Base-by-base conservation (phyloP, 1,140 invertebrate species). In the Triops cancriformis region DNA sequence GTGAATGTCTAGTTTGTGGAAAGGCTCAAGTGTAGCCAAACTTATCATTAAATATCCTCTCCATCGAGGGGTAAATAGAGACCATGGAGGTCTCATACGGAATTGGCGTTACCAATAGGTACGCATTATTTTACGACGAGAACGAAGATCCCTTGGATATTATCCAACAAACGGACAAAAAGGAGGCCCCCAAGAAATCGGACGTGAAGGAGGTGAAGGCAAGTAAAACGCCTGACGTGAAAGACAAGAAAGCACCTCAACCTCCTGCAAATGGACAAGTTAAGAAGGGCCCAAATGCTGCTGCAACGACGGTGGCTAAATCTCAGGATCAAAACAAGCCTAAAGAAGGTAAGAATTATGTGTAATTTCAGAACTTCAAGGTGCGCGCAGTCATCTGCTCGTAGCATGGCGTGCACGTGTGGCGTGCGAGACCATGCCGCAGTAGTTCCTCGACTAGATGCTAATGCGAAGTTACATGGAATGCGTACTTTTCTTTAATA, bases 11-110 rank as follows among this genome's bases (percentile, higher is more conserved):
- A 76, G 31, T 72, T 72, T 51, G 77, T 76, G 77, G 37, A 64
- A 41, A 77, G 78, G 78, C 79, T 79, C 75, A 42, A 76, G 42
- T 75, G 79, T 74, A 79, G 75, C 79, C 75, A 76, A 75, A 51
- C 76, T 80, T 73, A 80, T 80, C 77, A 14, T 73, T 11, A 73
- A 42, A 75, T 77, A 80, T 80, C 80, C 79, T 79, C 77, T 72
- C 75, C 37, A 78, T 28, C 26, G 18, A 72, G 75, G 76, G 76
- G 78, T 51, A 72, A 76, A 41, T 77, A 45, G 45, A 81, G 74
- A 80, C 79, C 75, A 97, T 97, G 94, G 94, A 96, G 88, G 93
- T 91, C 87, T 88, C 91, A 83, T 97, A 97, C 89, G 95, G 93
- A 84, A 93, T 96, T 85, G 93, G 93, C 81, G 91, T 95, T 80